Base-by-base conservation (phyloP, 30 jellyfish, hydroid and myxozoan genomes). In the Hydractinia echinata region DNA sequence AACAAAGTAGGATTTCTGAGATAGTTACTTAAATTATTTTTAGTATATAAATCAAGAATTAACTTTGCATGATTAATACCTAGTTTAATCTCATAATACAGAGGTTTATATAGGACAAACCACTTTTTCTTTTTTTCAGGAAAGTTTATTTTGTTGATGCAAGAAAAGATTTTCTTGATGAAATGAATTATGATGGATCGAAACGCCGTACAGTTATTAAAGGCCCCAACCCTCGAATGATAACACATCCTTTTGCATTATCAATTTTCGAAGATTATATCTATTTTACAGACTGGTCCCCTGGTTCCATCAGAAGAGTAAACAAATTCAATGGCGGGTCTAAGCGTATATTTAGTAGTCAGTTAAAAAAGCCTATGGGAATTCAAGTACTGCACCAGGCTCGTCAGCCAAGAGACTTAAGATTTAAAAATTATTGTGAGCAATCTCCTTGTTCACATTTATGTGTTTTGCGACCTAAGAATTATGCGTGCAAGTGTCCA, bases 221-320 rank as follows among this genome's bases (percentile, higher is more conserved):
- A 64, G 92, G 92, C 20, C 66, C 87, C 10, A 60, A 78, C 49
- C 30, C 18, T 60, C 61, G 81, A 19, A 79, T 81, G 20, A 76
- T 92, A 66, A 83, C 54, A 53, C 98, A 92, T 84, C 98, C 98
- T 14, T 92, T 92, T 72, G 98, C 95, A 4, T 21, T 87, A 61
- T 56, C 96, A 8, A 66, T 81, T 53, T 92, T 92, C 70, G 98
- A 92, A 84, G 98, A 92, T 66, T 79, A 67, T 76, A 81, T 92
- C 8, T 92, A 86, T 72, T 87, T 82, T 84, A 81, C 97, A 20
- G 98, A 92, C 71, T 92, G 98, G 98, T 87, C 95, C 81, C 95
- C 98, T 1, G 93, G 97, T 48, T 83, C 95, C 5, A 84, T 92
- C 30, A 50, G 87, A 67, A 86, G 96, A 11, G 82, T 87, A 18